Evolutionary conservation across 2,797 vertebrate genomes (phyloP).

Genomic region (Bryconaethiops microstoma): DNA sequence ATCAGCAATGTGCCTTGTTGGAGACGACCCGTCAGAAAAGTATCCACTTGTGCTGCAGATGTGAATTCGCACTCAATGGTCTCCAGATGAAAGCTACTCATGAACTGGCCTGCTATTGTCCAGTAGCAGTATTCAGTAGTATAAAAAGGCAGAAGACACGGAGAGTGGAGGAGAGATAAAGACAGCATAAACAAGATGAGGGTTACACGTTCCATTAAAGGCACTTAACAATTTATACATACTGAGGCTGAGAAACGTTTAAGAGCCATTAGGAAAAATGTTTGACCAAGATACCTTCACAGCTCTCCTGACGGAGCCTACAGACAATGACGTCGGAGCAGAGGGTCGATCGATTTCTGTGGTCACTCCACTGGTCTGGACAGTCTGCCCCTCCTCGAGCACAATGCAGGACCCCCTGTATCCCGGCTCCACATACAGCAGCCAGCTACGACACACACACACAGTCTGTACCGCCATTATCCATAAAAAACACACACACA

Average conservation of each 20-base stretch:
- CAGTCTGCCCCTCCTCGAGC: conserved; percentile 83
- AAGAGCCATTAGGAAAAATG: background rate
- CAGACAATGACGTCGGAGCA: conserved; percentile 60
- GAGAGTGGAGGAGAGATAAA: background rate
- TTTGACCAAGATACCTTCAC: conserved; percentile 74
- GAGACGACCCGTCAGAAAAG: background rate
- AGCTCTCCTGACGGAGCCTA: conserved; percentile 82
- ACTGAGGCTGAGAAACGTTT: background rate
- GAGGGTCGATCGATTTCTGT: conserved; percentile 44
- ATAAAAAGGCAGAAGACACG: background rate
- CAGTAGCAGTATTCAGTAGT: background rate
- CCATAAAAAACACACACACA: conserved; percentile 9
- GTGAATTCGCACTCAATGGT: background rate
- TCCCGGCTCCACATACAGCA: conserved; percentile 82
- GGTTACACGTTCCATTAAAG: background rate
- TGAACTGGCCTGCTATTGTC: background rate
- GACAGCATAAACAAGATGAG: background rate
- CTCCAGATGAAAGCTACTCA: background rate
- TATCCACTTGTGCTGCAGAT: background rate
- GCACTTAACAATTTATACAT: background rate
- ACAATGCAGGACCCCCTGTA: conserved; percentile 79
- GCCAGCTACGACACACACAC: conserved; percentile 77
- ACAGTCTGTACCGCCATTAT: conserved; percentile 42
- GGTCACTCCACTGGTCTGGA: conserved; percentile 70
- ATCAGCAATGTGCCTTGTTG: background rate